Conservation (phyloP, 2,888 invertebrate genomes). For the Pyrrhosoma nymphula region DNA sequence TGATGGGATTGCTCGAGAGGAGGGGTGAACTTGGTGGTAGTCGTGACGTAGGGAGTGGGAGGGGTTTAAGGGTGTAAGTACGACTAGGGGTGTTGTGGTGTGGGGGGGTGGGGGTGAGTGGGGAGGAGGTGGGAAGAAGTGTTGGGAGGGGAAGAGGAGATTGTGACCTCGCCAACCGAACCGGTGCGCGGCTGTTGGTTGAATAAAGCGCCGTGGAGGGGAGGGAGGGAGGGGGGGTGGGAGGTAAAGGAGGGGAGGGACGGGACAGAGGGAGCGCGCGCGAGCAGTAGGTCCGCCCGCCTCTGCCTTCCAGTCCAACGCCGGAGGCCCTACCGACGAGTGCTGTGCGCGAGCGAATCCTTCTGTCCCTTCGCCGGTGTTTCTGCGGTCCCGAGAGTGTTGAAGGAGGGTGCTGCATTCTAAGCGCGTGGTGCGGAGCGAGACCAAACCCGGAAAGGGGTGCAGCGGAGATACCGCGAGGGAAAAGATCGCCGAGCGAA, state of each 20-base stretch:
- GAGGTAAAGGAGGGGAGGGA: neutral
- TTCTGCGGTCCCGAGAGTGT: neutral
- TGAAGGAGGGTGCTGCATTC: neutral
- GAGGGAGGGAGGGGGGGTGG: neutral
- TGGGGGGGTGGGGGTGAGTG: too few species aligned
- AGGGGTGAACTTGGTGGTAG: neutral
- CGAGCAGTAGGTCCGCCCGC: neutral
- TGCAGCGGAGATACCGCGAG: too few species aligned
- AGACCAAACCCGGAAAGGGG: too few species aligned
- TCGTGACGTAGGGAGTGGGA: neutral
- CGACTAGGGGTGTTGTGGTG: too few species aligned
- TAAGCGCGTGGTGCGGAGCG: too few species aligned
- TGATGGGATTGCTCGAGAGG: neutral
- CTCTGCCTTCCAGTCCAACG: conserved; percentile 14
- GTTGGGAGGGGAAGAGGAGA: neutral
- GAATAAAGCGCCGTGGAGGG: neutral
- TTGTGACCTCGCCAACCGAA: conserved; percentile 21
- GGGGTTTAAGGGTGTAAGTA: neutral
- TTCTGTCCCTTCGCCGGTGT: neutral
- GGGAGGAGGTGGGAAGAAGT: too few species aligned
- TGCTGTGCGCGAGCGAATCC: neutral
- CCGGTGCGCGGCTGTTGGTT: conserved; percentile 27
- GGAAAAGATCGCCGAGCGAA: too few species aligned
- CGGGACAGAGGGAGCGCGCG: neutral
- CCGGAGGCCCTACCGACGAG: neutral